These are phyloP conservation scores for Agonum fuliginosum DNA, from an alignment of 2,888 invertebrate genomes.

Conservation along the genomic window DNA sequence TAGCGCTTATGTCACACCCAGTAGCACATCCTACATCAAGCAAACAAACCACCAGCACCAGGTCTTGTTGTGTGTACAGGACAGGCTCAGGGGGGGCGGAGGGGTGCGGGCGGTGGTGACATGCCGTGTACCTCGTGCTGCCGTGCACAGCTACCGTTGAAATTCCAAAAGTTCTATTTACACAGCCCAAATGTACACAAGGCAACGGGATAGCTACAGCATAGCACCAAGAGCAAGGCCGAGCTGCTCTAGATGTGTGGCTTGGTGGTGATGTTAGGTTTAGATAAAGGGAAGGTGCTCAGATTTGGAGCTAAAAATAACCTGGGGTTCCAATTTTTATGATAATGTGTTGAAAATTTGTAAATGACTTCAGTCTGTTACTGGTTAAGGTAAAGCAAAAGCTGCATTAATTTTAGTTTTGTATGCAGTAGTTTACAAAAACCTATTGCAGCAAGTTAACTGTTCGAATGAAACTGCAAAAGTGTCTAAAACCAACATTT, in stretches of 20 bases:
- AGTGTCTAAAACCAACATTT: too few species aligned
- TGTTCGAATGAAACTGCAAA: too few species aligned
- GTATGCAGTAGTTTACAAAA: too few species aligned
- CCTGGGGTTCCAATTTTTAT: too few species aligned
- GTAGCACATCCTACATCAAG: slow-evolving; percentile 13
- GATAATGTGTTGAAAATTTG: too few species aligned
- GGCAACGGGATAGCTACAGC: slow-evolving; percentile 8
- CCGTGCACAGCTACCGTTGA: slow-evolving; percentile 44
- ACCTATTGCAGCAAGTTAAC: too few species aligned
- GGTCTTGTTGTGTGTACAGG: slow-evolving; percentile 21
- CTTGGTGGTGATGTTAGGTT: not conserved
- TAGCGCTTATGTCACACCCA: slow-evolving; percentile 25
- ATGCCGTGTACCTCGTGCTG: slow-evolving; percentile 3
- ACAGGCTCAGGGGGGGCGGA: not conserved
- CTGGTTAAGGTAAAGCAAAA: too few species aligned
- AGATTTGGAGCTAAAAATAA: not conserved
- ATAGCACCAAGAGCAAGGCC: not conserved
- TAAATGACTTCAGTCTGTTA: too few species aligned
- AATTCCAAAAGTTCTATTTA: slow-evolving; percentile 52
- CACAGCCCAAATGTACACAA: slow-evolving; percentile 51
- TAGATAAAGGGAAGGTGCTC: not conserved
- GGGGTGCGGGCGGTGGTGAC: slow-evolving; percentile 8
- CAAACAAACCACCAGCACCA: slow-evolving; percentile 17
- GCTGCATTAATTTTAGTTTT: too few species aligned
- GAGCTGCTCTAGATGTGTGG: not conserved